A percentile compares a stretch with the other conserved stretches of the same genome.
These are phyloP conservation scores for Ips typographus DNA, from an alignment of 1,140 invertebrate genomes.

Conservation along the genomic window DNA sequence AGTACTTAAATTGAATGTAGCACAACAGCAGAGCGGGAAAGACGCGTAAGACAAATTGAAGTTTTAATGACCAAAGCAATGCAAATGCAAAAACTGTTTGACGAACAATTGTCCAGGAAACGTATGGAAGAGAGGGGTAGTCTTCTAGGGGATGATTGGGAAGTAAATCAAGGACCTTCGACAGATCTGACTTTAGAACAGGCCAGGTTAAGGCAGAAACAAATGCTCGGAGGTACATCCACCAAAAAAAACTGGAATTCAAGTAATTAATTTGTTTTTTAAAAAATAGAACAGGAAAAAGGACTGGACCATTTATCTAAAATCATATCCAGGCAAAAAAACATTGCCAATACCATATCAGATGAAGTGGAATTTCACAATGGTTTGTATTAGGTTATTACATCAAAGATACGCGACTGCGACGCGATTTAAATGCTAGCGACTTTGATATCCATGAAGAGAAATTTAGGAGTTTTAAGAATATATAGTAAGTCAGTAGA, in stretches of 20 bases:
- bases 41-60: constrained; percentile 61
- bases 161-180: constrained; percentile 2
- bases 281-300: constrained; percentile 67
- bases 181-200: constrained; percentile 31
- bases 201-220: constrained; percentile 41
- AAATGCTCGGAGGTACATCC: constrained; percentile 46
- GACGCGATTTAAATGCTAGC: too few species aligned
- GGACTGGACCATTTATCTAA: constrained; percentile 75
- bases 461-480: too few species aligned
- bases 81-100: constrained; percentile 60
- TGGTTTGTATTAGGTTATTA: constrained; percentile 59
- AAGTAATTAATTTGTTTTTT: constrained; percentile 13
- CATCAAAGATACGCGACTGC: too few species aligned
- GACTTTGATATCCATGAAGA: too few species aligned
- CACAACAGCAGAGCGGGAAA: constrained; percentile 63
- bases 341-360: constrained; percentile 72
- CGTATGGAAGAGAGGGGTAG: constrained; percentile 42
- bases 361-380: constrained; percentile 79
- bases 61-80: constrained; percentile 59
- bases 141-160: constrained; percentile 19
- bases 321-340: constrained; percentile 75
- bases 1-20: constrained; percentile 37
- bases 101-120: constrained; percentile 49
- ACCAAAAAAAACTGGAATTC: not conserved
- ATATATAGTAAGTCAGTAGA: too few species aligned